Base-by-base conservation (phyloP, 2,888 invertebrate species). In the Drosophila mettleri region DNA sequence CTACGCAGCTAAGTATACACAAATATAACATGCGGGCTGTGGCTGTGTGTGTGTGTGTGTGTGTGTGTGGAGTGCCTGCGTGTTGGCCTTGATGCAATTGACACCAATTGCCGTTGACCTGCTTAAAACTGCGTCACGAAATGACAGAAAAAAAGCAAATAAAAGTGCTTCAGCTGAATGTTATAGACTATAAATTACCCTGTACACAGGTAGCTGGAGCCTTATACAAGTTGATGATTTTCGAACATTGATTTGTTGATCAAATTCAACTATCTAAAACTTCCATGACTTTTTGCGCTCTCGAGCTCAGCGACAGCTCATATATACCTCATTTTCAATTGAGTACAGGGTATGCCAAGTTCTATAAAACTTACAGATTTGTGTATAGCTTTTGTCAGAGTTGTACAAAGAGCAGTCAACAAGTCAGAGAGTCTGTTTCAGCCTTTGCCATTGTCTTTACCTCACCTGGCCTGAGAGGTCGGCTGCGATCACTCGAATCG, bases 51-150 rank as follows among this genome's bases (percentile, higher is more conserved):
- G 20, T 58, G 45, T 34, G 22, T 34, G 16, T 55, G 43, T 38
- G 18, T 41, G 34, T 27, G 1, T 4, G 48, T 33, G 3, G 16
- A 10, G 16, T 34, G 34, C 27, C 24, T 54, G 27, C 45, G 18
- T 55, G 43, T 39, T 75, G 80, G 80, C 82, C 83, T 86, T 83
- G 68, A 55, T 69, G 80, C 86, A 76, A 68, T 69, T 82, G 82
- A 82, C 82, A 82, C 78, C 67, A 63, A 83, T 86, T 84, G 73
- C 57, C 62, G 52, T 54, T 83, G 80, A 55, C 80, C 78, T 66
- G 65, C 67, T 74, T 82, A 65, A 18, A 10, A 16, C 18, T 29
- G 39, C 36, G 34, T 14, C 49, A 27, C 58, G 45, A 38, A 46
- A 14, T 36, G 18, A 48, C 2, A 20, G 34, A 22, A 20, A 31